A percentile compares a stretch with the other conserved stretches of the same genome.
Evolutionary conservation across 2,797 vertebrate genomes (phyloP).

Genomic region (Caiman crocodilus): DNA sequence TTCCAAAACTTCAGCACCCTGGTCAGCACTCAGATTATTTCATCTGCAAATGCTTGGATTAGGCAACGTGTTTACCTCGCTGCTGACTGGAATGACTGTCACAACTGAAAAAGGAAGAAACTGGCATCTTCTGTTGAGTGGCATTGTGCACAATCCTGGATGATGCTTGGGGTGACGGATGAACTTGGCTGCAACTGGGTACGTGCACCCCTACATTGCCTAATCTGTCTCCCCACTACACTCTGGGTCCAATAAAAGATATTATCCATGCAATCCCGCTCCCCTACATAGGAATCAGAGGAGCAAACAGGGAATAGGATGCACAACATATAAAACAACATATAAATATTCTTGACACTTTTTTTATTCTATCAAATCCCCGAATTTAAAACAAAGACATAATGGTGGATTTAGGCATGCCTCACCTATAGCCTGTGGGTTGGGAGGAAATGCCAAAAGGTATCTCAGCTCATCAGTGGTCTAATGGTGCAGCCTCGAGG

Average conservation of each 20-base stretch:
- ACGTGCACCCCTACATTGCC: no score
- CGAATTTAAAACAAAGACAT: fast-evolving
- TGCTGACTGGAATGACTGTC: not conserved
- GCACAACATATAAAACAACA: fast-evolving
- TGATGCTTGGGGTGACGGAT: not conserved
- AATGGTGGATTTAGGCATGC: not conserved
- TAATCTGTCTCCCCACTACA: no score
- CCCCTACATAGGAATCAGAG: fast-evolving
- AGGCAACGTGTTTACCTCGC: not conserved
- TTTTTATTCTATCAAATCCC: fast-evolving
- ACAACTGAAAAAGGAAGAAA: not conserved
- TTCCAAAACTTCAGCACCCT: not conserved
- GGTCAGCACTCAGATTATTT: not conserved
- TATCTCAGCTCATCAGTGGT: not conserved
- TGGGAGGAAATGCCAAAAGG: no score
- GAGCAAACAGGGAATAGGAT: fast-evolving
- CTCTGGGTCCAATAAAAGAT: no score
- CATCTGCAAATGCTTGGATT: not conserved
- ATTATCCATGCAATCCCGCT: no score
- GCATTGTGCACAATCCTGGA: not conserved
- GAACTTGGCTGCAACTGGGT: not conserved
- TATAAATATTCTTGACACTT: fast-evolving
- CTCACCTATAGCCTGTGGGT: not conserved
- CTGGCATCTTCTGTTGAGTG: not conserved
- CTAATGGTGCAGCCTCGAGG: not conserved